Evolutionary conservation across 2,797 vertebrate species (phyloP).

Genomic region (Prionace glauca): DNA sequence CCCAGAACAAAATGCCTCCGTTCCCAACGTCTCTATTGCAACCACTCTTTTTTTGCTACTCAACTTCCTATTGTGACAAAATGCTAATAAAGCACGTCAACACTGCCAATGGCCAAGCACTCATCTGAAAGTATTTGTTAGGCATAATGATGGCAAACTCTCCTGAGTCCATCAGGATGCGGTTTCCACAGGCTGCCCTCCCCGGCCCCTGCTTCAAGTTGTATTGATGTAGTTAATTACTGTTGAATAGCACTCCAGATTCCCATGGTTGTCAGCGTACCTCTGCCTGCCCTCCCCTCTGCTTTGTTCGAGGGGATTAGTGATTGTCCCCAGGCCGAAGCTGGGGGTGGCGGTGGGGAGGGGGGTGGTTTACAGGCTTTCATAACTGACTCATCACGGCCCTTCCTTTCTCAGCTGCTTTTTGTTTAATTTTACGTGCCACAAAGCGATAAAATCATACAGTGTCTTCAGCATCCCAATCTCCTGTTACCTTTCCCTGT

Average conservation of each 20-base stretch:
- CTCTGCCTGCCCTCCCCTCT: slow-evolving; percentile 45
- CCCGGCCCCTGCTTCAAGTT: slow-evolving; percentile 50
- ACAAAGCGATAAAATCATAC: not conserved
- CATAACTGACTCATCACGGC: slow-evolving; percentile 36
- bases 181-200: slow-evolving; percentile 44
- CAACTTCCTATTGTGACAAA: slow-evolving; percentile 40
- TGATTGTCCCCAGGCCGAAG: slow-evolving; percentile 35
- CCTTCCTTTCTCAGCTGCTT: slow-evolving; percentile 22
- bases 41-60: slow-evolving; percentile 43
- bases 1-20: not conserved
- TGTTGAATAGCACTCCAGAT: slow-evolving; percentile 65
- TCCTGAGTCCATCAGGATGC: slow-evolving; percentile 32
- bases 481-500: slow-evolving; percentile 42
- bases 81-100: slow-evolving; percentile 40
- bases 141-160: slow-evolving; percentile 36
- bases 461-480: not conserved
- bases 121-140: slow-evolving; percentile 41
- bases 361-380: slow-evolving; percentile 4
- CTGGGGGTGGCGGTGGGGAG: not conserved
- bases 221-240: slow-evolving; percentile 69
- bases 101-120: slow-evolving; percentile 40
- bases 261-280: slow-evolving; percentile 62
- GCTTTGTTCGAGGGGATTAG: slow-evolving; percentile 34
- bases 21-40: slow-evolving; percentile 36
- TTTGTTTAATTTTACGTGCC: slow-evolving; percentile 26